Percentiles rank a stretch among this genome's conserved stretches.
These are phyloP conservation scores for Dicrostonyx torquatus DNA, from an alignment of 2,797 vertebrate species.

Conservation along the genomic window DNA sequence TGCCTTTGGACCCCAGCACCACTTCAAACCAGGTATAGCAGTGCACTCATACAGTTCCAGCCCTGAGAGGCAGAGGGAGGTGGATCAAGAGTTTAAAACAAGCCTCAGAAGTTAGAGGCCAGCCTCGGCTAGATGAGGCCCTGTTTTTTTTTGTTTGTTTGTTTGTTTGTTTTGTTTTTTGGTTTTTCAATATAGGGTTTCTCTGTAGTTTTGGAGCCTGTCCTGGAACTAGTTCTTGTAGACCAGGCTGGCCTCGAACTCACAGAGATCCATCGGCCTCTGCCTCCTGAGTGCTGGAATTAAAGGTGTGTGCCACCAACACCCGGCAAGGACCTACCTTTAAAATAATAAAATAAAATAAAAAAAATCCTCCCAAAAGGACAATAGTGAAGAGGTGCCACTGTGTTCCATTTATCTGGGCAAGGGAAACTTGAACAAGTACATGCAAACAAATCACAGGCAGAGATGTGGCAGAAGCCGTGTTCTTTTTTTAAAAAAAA, in stretches of 20 bases:
- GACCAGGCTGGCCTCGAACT: no score
- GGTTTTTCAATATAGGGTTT: no score
- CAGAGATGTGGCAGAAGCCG: background rate
- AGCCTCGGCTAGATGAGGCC: background rate
- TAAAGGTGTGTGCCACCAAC: no score
- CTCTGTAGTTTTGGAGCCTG: no score
- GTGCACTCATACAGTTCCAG: background rate
- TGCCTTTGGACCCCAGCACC: background rate
- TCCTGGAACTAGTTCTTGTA: no score
- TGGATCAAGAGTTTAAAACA: background rate
- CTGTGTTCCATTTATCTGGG: background rate
- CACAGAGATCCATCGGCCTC: no score
- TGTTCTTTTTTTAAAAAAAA: no score
- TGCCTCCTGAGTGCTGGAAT: no score
- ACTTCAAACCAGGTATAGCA: background rate
- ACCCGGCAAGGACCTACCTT: no score
- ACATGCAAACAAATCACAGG: background rate
- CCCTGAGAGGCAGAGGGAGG: background rate
- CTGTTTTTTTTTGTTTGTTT: no score
- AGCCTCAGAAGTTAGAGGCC: background rate
- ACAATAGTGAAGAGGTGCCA: background rate
- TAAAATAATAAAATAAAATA: background rate
- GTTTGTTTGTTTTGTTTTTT: no score
- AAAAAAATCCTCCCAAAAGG: background rate
- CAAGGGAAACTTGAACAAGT: background rate